Base-by-base conservation (phyloP, 2,113 vertebrate species). In the Pimephales promelas region DNA sequence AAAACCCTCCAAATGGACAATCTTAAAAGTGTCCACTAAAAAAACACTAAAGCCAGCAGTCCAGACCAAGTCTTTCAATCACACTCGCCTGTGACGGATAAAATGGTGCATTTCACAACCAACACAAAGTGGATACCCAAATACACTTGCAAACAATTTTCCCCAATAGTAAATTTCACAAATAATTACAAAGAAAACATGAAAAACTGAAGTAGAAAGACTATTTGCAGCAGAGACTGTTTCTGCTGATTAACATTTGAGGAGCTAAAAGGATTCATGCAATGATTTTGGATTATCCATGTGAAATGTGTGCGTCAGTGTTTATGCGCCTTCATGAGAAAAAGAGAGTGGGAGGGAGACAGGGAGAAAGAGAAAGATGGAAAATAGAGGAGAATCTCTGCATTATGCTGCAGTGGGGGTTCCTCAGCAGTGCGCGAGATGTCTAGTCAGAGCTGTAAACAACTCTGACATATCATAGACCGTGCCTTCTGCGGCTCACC, bases 221-320 rank as follows among this genome's bases (percentile, higher is more conserved):
- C 56, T 24, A 61, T 10, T 26, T 26, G n/a, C 10, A 61, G 13
- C 59, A 28, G 59, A 62, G 26, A 6, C 61, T 68, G 31, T 36
- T 18, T 31, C 18, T 18, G 9, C 62, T 7, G 1, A 31, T 64
- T 36, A 68, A 68, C 31, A 22, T 68, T 22, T 68, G 18, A 62
- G 31, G 31, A 68, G 87, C 90, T 91, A 74, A 93, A 91, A 91
- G 88, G 89, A 64, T 74, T 79, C 82, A 84, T 18, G 45, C 85
- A 89, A 92, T 87, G 84, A 90, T 91, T 85, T 90, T 64, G 40
- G 87, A 88, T 31, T 43, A 61, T 79, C 90, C 86, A 87, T 70
- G 79, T 56, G 78, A n/a, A 61, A 64, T 84, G 88, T 92, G 90
- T 86, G 71, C 88, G 85, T 84, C 84, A 88, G 86, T 89, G 90